Base-by-base conservation (phyloP, 2,113 vertebrate genomes). In the Halcyon malimbica region DNA sequence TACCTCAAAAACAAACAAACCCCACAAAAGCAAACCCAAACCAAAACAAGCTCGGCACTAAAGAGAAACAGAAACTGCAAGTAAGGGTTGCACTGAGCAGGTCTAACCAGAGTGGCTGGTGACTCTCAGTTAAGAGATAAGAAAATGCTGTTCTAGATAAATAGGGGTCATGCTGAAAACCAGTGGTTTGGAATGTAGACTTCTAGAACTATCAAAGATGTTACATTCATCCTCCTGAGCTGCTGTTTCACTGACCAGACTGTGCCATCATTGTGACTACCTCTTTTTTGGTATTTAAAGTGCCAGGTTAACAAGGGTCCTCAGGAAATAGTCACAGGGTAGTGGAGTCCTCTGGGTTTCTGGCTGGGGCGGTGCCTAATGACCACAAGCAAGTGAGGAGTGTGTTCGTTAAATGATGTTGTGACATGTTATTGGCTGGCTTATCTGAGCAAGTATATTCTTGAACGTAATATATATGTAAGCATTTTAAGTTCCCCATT, bases 391-490 rank as follows among this genome's bases (percentile, higher is more conserved):
- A 35, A 42, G 31, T 39, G 19, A 65, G 37, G 35, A 67, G 83
- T 1, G 0, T 4, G 46, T 71, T 96, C 13, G 2, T 41, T 87
- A 41, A 77, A 17, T 7, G 51, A 13, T 70, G 94, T 83, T 86
- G 76, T 78, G 91, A 77, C 94, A 74, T 5, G 94, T 95, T 93
- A 46, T 4, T 83, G 83, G 74, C 89, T 76, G 91, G 24, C 41
- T 87, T 68, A 87, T 60, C 83, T 37, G 53, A 89, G 81, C 94
- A 96, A 96, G 94, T 93, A 84, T 57, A 16, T 87, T 95, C 96
- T 85, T 94, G 95, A 92, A 71, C 2, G 33, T 26, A 71, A 75
- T 76, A 67, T n/a, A 23, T 46, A 42, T 39, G 63, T 60, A 86
- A 93, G 83, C 29, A 10, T 63, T 64, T 77, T 67, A 81, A 91